These are phyloP conservation scores for Sternotherus odoratus DNA, from an alignment of 2,797 vertebrate species.

Conservation along the genomic window DNA sequence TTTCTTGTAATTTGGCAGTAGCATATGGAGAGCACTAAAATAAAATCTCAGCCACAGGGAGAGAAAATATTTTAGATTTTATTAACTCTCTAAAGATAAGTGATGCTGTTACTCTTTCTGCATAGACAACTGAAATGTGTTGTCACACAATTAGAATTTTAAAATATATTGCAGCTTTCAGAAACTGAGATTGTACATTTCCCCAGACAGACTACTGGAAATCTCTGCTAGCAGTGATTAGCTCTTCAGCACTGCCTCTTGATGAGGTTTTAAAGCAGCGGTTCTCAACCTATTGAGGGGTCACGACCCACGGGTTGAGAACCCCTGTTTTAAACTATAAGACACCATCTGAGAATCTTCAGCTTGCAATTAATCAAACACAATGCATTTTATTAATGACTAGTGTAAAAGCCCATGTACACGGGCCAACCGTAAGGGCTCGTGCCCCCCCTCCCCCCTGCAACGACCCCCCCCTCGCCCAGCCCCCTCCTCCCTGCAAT, in stretches of 20 bases:
- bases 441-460: too few species aligned
- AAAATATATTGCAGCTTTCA: not conserved
- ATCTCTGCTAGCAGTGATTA: not conserved
- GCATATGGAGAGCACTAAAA: not conserved
- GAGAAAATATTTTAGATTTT: not conserved
- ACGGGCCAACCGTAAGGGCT: too few species aligned
- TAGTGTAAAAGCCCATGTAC: too few species aligned
- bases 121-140: not conserved
- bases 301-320: too few species aligned
- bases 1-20: not conserved
- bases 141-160: not conserved
- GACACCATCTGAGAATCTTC: rapidly evolving
- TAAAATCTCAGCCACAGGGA: not conserved
- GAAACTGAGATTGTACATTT: not conserved
- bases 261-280: not conserved
- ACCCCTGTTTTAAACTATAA: not conserved
- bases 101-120: not conserved
- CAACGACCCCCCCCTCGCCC: too few species aligned
- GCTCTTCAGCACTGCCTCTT: not conserved
- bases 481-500: too few species aligned
- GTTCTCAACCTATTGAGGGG: too few species aligned
- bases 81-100: not conserved
- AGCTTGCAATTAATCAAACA: not conserved
- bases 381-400: not conserved
- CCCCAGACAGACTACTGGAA: not conserved